Percentiles rank a stretch among this genome's conserved stretches.
These are phyloP conservation scores for Chionis minor DNA, from an alignment of 2,113 vertebrate genomes.

Conservation along the genomic window DNA sequence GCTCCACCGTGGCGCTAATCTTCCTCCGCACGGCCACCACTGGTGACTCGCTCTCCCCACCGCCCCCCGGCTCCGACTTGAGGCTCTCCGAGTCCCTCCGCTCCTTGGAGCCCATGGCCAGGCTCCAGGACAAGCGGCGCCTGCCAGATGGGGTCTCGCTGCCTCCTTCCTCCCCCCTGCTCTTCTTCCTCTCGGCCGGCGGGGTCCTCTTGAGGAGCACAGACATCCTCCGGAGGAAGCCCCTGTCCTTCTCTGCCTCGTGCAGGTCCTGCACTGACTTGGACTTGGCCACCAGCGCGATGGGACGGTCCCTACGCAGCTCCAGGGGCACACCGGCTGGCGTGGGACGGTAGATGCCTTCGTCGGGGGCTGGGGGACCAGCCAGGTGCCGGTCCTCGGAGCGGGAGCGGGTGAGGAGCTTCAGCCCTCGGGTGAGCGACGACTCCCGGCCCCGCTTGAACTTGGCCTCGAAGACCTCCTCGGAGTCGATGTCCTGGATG, in stretches of 20 bases:
- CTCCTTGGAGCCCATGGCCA: slow-evolving; percentile 81
- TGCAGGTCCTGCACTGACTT: slow-evolving; percentile 92
- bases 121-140: slow-evolving; percentile 82
- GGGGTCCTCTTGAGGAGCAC: slow-evolving; percentile 84
- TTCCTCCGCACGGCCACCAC: slow-evolving; percentile 86
- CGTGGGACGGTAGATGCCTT: slow-evolving; percentile 91
- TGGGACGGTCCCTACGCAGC: slow-evolving; percentile 71
- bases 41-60: slow-evolving; percentile 81
- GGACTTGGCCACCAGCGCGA: slow-evolving; percentile 83
- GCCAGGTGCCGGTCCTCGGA: slow-evolving; percentile 83
- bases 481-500: slow-evolving; percentile 88
- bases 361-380: slow-evolving; percentile 61
- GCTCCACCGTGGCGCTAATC: slow-evolving; percentile 91
- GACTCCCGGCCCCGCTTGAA: slow-evolving; percentile 91
- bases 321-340: slow-evolving; percentile 88
- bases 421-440: slow-evolving; percentile 86
- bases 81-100: slow-evolving; percentile 78
- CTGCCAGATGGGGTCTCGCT: slow-evolving; percentile 63
- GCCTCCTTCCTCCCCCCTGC: slow-evolving; percentile 74
- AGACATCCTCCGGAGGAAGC: slow-evolving; percentile 88
- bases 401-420: slow-evolving; percentile 85
- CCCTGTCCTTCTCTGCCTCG: slow-evolving; percentile 85
- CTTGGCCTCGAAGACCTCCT: slow-evolving; percentile 94
- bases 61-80: slow-evolving; percentile 68
- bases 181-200: slow-evolving; percentile 82